Conservation (phyloP, 2,797 vertebrate species). For the Garrulus glandarius region DNA sequence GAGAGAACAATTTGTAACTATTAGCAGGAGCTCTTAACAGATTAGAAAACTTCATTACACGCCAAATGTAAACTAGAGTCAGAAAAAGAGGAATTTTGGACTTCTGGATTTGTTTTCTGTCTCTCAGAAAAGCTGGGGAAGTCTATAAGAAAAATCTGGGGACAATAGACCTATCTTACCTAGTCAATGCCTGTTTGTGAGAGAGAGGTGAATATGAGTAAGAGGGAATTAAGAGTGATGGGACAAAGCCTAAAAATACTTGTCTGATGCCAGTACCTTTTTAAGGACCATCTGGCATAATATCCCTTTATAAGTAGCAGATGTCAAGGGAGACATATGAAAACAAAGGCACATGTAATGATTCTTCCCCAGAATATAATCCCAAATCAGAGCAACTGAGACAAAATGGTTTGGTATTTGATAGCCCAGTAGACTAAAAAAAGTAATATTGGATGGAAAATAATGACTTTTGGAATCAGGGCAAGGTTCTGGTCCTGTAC, state of each 20-base stretch:
- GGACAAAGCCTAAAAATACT: neutral
- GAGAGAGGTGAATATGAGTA: neutral
- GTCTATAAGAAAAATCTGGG: neutral
- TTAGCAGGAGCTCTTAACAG: neutral
- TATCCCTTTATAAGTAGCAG: neutral
- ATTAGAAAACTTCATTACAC: neutral
- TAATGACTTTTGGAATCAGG: neutral
- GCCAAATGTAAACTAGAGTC: neutral
- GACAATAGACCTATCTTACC: neutral
- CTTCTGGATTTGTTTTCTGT: neutral
- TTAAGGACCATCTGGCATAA: neutral
- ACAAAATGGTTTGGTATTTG: neutral
- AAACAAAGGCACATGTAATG: neutral
- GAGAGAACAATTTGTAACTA: neutral
- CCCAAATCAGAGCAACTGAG: neutral
- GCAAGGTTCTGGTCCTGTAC: neutral
- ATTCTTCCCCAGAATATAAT: neutral
- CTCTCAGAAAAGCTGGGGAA: neutral
- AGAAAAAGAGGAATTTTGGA: neutral
- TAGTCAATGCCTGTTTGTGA: neutral
- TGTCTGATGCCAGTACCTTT: neutral
- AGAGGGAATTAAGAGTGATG: neutral
- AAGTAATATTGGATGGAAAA: neutral
- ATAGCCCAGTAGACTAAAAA: neutral
- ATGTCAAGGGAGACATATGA: neutral